A percentile compares a stretch with the other conserved stretches of the same genome.
These are phyloP conservation scores for Xestia c-nigrum DNA, from an alignment of 2,888 invertebrate species.

Conservation along the genomic window DNA sequence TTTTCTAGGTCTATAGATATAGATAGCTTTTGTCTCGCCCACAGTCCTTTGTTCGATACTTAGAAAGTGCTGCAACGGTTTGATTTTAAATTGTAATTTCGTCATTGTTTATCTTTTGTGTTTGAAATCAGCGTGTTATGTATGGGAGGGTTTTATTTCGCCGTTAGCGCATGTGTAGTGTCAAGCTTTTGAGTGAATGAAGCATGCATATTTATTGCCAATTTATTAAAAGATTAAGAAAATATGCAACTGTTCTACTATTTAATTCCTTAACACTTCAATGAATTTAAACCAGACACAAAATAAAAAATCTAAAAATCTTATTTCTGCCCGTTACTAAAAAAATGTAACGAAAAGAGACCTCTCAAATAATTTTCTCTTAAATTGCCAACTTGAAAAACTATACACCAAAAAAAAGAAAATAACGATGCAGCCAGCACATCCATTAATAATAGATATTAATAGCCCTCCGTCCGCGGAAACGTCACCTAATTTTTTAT, in stretches of 20 bases:
- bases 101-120: constrained; percentile 57
- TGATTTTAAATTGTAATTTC: constrained; percentile 60
- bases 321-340: background rate
- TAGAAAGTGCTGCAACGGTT: constrained; percentile 55
- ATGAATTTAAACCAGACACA: background rate
- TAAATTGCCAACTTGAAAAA: background rate
- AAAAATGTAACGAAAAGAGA: background rate
- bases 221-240: background rate
- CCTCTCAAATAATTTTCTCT: background rate
- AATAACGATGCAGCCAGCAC: constrained; percentile 19
- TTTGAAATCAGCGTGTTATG: constrained; percentile 48
- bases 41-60: constrained; percentile 60
- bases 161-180: background rate
- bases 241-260: background rate
- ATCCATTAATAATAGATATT: constrained; percentile 42
- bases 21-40: constrained; percentile 60
- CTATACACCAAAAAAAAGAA: constrained; percentile 9
- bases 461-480: constrained; percentile 40
- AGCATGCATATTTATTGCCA: background rate
- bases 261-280: background rate
- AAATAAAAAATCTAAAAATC: background rate
- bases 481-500: constrained; percentile 43
- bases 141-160: constrained; percentile 18
- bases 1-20: constrained; percentile 49
- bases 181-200: background rate